phyloP scores from a whole-genome alignment of 2,797 vertebrate species.

The Melanogrammus aeglefinus region DNA sequence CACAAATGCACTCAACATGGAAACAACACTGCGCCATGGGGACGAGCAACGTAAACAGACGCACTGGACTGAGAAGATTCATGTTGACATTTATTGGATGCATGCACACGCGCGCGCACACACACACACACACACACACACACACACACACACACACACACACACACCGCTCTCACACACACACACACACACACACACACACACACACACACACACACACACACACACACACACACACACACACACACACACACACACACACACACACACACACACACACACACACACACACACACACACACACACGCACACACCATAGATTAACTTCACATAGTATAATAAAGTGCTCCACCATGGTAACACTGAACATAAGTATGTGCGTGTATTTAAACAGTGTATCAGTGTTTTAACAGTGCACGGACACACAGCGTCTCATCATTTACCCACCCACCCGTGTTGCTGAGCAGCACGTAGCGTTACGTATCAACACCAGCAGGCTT shows the following conservation, averaged over 20 bases:
- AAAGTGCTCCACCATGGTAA: conserved; percentile 22
- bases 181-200: conserved; percentile 7
- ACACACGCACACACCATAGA: conserved; percentile 31
- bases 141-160: too few species aligned
- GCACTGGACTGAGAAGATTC: conserved; percentile 24
- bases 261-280: conserved; percentile 2
- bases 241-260: conserved; percentile 7
- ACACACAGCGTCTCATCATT: neutral
- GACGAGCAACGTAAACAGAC: conserved; percentile 29
- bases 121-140: neutral
- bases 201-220: neutral
- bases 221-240: conserved; percentile 15
- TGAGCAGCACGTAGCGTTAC: neutral
- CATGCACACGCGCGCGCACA: conserved; percentile 7
- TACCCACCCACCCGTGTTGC: neutral
- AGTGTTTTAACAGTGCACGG: neutral
- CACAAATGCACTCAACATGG: neutral
- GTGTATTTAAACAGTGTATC: conserved; percentile 8
- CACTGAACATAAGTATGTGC: conserved; percentile 16
- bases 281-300: neutral
- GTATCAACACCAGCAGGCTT: neutral
- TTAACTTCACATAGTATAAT: conserved; percentile 45
- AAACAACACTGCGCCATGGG: conserved; percentile 11
- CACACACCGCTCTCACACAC: too few species aligned
- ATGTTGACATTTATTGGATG: conserved; percentile 21